Conservation (phyloP, 2,113 vertebrate genomes). For the Sminthopsis crassicaudata region DNA sequence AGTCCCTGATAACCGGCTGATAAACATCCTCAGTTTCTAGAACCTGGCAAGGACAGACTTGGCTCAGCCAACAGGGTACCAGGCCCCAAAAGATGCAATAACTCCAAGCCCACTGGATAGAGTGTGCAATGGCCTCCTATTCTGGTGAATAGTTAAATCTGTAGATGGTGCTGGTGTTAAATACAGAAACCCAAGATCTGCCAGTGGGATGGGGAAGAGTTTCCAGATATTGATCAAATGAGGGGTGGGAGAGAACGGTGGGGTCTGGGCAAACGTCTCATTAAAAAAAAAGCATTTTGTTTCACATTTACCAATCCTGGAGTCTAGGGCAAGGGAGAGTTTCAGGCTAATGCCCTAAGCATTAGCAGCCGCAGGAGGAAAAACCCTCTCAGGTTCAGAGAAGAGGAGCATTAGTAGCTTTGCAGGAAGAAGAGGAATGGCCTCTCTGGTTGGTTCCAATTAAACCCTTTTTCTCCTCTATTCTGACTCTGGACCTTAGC, state of each 20-base stretch:
- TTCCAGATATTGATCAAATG: conserved; percentile 1
- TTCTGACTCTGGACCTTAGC: neutral
- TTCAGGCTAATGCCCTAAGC: conserved; percentile 21
- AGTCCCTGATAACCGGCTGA: neutral
- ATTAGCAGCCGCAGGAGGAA: neutral
- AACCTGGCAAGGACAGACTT: neutral
- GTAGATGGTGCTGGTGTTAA: conserved; percentile 17
- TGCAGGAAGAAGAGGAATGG: neutral
- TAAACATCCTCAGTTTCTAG: neutral
- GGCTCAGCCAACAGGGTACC: neutral
- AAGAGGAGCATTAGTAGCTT: neutral
- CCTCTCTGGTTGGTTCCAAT: neutral
- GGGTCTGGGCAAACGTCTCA: neutral
- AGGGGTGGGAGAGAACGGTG: neutral
- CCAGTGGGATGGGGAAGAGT: neutral
- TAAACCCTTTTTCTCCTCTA: neutral
- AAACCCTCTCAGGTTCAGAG: neutral
- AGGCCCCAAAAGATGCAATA: neutral
- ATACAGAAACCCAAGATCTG: conserved; percentile 17
- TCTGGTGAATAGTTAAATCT: conserved; percentile 75
- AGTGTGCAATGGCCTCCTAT: conserved; percentile 28
- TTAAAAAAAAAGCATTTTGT: neutral
- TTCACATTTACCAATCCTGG: neutral
- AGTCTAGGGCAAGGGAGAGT: neutral
- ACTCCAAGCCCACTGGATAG: neutral